These are phyloP conservation scores for Actinia equina DNA, from an alignment of 64 coral and sea anemone genomes.

Conservation along the genomic window DNA sequence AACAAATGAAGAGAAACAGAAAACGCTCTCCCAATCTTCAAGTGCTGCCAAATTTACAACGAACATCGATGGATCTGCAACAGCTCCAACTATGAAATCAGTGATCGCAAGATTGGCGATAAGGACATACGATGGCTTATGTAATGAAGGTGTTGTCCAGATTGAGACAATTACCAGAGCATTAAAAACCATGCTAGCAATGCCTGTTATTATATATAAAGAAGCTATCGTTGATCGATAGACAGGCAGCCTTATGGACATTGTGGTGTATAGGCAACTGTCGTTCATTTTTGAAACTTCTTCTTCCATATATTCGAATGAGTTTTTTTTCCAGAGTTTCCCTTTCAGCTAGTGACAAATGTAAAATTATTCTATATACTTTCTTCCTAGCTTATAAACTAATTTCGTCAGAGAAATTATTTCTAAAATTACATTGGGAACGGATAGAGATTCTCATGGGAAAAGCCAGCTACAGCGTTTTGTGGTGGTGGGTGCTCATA, in stretches of 20 bases:
- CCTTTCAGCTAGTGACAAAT: too few species aligned
- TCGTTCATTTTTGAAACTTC: not conserved
- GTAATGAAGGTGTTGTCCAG: slow-evolving; percentile 1
- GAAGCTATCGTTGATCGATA: not conserved
- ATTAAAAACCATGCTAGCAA: not conserved
- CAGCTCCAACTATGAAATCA: not conserved
- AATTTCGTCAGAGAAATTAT: too few species aligned
- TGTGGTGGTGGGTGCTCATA: too few species aligned
- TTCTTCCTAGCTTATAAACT: too few species aligned
- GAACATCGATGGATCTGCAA: not conserved
- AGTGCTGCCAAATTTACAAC: not conserved
- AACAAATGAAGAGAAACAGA: not conserved
- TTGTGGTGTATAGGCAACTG: not conserved
- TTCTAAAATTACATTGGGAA: not conserved
- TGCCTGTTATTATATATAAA: not conserved
- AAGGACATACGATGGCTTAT: slow-evolving; percentile 10
- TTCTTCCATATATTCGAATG: not conserved
- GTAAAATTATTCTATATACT: too few species aligned
- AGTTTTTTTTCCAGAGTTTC: not conserved
- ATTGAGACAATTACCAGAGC: not conserved
- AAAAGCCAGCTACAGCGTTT: not conserved
- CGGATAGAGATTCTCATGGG: not conserved
- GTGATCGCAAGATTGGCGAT: slow-evolving; percentile 18
- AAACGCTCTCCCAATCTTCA: not conserved
- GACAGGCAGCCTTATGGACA: not conserved